phyloP scores from a whole-genome alignment of 2,797 vertebrate genomes.

The Synaphobranchus kaupii region DNA sequence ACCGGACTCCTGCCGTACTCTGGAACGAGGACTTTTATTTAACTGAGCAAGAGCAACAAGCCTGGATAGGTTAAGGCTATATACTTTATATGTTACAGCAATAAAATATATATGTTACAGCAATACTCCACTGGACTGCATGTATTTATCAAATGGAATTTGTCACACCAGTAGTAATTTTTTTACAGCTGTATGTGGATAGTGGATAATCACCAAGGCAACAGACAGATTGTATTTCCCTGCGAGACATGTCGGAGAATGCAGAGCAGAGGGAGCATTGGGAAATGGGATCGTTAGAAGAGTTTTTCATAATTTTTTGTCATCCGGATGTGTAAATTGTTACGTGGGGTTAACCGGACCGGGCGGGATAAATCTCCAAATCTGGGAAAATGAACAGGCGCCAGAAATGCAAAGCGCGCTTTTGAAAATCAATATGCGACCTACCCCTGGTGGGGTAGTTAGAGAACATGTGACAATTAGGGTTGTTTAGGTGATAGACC shows the following conservation, averaged over 20 bases:
- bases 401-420: neutral
- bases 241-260: neutral
- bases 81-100: neutral
- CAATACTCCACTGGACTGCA: neutral
- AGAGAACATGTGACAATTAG: constrained; percentile 28
- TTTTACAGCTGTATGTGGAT: neutral
- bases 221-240: constrained; percentile 7
- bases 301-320: neutral
- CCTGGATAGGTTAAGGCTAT: too few species aligned
- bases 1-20: too few species aligned
- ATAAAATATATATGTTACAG: neutral
- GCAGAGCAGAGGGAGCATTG: neutral
- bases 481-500: constrained; percentile 21
- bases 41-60: neutral
- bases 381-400: neutral
- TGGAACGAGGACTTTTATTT: too few species aligned
- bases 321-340: neutral
- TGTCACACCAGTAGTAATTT: constrained; percentile 1
- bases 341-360: neutral
- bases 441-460: neutral
- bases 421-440: neutral
- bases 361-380: neutral
- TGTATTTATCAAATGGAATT: neutral
- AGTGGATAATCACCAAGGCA: neutral
- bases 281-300: neutral